Conservation (phyloP, 2,888 invertebrate genomes). For the Eristalis pertinax region DNA sequence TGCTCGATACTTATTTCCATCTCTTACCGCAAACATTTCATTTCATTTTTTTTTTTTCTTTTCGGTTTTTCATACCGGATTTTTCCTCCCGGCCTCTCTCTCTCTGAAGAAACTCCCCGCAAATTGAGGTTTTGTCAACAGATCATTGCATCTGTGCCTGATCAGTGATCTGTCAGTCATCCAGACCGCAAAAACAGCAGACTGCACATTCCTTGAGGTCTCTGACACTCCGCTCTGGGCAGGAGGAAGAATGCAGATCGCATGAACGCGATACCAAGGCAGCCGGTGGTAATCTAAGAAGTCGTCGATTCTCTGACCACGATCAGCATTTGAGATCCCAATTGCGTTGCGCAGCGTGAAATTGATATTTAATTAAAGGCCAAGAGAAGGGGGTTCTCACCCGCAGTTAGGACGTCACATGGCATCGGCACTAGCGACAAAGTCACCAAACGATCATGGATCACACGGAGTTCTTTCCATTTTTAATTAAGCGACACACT, state of each 20-base stretch:
- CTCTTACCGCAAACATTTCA: not conserved
- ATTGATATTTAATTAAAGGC: conserved; percentile 63
- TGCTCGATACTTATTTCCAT: not conserved
- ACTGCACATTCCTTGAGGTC: conserved; percentile 16
- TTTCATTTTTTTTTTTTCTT: not conserved
- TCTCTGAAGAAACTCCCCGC: not conserved
- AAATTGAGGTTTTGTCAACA: conserved; percentile 22
- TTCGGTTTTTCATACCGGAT: not conserved
- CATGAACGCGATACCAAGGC: conserved; percentile 24
- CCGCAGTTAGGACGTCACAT: conserved; percentile 8
- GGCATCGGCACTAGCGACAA: not conserved
- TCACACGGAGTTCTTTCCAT: not conserved
- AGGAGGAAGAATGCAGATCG: conserved; percentile 22
- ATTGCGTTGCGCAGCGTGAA: conserved; percentile 40
- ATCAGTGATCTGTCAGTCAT: conserved; percentile 44
- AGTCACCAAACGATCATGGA: conserved; percentile 2
- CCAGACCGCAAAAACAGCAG: conserved; percentile 20
- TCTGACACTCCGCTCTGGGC: conserved; percentile 17
- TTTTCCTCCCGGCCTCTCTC: conserved; percentile 5
- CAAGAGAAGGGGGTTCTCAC: conserved; percentile 12
- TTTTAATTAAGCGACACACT: conserved; percentile 8
- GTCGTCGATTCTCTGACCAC: conserved; percentile 40
- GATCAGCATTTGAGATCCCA: conserved; percentile 36
- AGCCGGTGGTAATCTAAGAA: conserved; percentile 38
- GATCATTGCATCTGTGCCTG: conserved; percentile 49